Conservation (phyloP, 2,888 invertebrate genomes). For the Drosophila prostipennis region DNA sequence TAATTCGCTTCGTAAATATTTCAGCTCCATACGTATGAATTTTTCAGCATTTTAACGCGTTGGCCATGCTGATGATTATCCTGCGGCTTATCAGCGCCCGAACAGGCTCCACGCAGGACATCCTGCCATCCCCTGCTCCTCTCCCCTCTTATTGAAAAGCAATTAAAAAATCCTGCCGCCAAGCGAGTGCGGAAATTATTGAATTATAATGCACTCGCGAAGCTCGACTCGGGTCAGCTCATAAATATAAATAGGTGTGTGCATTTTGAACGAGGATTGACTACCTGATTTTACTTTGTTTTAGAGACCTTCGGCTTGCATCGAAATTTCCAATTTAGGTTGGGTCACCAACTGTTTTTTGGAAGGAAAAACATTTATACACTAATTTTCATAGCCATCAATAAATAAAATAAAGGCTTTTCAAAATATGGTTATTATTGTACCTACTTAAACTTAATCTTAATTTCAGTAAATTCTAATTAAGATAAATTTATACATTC, state of each 20-base stretch:
- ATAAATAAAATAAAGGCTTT: too few species aligned
- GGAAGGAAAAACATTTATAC: too few species aligned
- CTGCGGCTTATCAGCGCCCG: slow-evolving; percentile 62
- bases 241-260: slow-evolving; percentile 72
- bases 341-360: too few species aligned
- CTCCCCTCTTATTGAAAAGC: slow-evolving; percentile 81
- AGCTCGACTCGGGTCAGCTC: slow-evolving; percentile 42
- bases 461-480: too few species aligned
- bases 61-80: slow-evolving; percentile 57
- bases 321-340: background rate
- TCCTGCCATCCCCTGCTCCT: background rate
- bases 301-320: background rate
- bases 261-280: slow-evolving; percentile 40
- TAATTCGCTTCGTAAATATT: slow-evolving; percentile 71
- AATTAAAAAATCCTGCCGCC: slow-evolving; percentile 79
- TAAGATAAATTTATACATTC: too few species aligned
- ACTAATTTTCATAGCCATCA: too few species aligned
- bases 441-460: too few species aligned
- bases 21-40: slow-evolving; percentile 50
- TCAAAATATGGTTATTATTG: too few species aligned
- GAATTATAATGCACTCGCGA: slow-evolving; percentile 67
- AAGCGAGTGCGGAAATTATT: slow-evolving; percentile 65
- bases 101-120: slow-evolving; percentile 21
- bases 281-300: background rate
- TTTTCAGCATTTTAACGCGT: slow-evolving; percentile 67